Percentiles rank a stretch among this genome's conserved stretches.
These are phyloP conservation scores for Suncus etruscus DNA, from an alignment of 2,113 vertebrate genomes.

Conservation along the genomic window DNA sequence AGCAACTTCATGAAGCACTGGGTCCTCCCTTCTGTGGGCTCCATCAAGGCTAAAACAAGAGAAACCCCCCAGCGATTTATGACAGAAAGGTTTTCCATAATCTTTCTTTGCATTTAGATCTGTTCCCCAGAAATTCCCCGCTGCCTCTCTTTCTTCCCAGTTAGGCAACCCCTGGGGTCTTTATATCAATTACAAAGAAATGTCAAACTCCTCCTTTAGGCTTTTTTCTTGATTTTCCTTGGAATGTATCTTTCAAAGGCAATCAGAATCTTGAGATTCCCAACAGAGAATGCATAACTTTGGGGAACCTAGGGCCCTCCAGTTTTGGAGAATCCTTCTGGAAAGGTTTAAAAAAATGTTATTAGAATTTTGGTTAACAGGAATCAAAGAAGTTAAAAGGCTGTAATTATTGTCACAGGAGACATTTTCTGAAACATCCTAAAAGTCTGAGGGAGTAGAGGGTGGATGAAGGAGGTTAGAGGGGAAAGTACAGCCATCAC, in stretches of 20 bases:
- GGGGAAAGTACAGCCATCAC: no score
- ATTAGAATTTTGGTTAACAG: background rate
- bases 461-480: background rate
- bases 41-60: background rate
- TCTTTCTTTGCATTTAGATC: background rate
- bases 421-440: background rate
- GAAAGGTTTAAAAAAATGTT: background rate
- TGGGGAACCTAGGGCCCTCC: background rate
- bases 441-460: no score
- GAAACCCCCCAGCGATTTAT: no score
- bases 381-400: background rate
- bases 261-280: background rate
- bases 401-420: background rate
- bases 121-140: background rate
- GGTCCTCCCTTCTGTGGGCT: background rate
- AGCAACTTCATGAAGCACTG: background rate
- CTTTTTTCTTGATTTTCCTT: background rate
- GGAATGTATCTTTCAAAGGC: background rate
- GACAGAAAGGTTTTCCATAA: background rate
- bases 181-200: background rate
- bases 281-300: background rate
- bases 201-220: conserved; percentile 22
- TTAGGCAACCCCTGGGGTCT: background rate
- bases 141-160: background rate
- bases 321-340: background rate